These are phyloP conservation scores for Alligator sinensis DNA, from an alignment of 2,113 vertebrate genomes.

Conservation along the genomic window DNA sequence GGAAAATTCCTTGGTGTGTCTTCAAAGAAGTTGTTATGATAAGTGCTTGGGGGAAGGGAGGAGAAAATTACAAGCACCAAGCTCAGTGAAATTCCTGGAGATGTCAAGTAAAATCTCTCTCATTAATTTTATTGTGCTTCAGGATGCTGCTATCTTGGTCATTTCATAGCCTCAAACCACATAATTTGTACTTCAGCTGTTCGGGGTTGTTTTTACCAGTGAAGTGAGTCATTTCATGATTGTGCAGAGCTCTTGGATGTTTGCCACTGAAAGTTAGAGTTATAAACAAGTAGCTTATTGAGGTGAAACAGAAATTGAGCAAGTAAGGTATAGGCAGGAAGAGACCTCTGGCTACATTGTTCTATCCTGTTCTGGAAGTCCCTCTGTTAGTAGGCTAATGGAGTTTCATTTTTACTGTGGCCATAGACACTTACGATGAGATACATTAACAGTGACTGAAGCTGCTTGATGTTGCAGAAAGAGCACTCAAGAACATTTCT, in stretches of 20 bases:
- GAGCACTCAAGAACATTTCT: background rate
- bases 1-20: constrained; percentile 6
- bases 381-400: background rate
- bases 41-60: background rate
- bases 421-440: background rate
- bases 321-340: background rate
- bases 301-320: background rate
- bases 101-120: background rate
- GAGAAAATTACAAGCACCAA: background rate
- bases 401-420: background rate
- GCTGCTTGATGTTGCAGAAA: background rate
- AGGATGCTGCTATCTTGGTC: background rate
- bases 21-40: background rate
- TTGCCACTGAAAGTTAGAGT: background rate
- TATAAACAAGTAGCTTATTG: background rate
- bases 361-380: background rate
- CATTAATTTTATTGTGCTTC: background rate
- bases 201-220: background rate
- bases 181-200: background rate
- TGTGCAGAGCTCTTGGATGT: background rate
- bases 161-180: background rate
- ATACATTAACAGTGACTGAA: background rate
- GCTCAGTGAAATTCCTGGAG: background rate
- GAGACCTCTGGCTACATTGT: background rate
- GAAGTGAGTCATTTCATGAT: background rate